Evolutionary conservation across 2,888 invertebrate genomes (phyloP).

Genomic region (Lepidochitona cinerea): DNA sequence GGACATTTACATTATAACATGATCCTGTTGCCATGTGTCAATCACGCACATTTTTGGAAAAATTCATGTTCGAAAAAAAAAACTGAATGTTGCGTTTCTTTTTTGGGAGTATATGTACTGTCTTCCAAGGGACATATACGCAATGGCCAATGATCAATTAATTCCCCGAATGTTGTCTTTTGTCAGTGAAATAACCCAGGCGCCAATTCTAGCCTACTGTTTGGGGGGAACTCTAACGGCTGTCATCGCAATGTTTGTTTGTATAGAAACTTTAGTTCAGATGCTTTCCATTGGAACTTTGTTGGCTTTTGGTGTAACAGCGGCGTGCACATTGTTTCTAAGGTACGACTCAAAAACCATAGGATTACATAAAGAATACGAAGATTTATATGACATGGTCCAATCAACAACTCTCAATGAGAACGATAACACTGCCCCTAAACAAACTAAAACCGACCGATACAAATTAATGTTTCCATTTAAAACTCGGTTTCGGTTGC

Average conservation of each 20-base stretch:
- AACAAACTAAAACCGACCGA: background rate
- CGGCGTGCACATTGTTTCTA: conserved; percentile 55
- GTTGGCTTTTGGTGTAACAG: conserved; percentile 52
- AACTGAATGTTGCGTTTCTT: no score
- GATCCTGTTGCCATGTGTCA: no score
- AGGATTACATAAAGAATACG: conserved; percentile 55
- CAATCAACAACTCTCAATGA: background rate
- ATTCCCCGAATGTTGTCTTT: conserved; percentile 35
- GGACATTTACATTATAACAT: no score
- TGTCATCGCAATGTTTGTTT: conserved; percentile 41
- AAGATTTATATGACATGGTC: conserved; percentile 34
- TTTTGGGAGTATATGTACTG: no score
- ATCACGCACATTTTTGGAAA: no score
- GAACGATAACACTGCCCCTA: background rate
- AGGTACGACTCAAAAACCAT: conserved; percentile 49
- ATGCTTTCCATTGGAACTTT: conserved; percentile 62
- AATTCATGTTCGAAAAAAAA: no score
- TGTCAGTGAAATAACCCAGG: conserved; percentile 15
- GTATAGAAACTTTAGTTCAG: conserved; percentile 50
- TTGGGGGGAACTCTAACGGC: conserved; percentile 43
- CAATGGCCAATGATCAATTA: conserved; percentile 57
- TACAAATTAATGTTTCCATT: background rate
- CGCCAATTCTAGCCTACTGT: conserved; percentile 41
- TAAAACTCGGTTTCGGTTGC: background rate
- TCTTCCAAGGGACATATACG: conserved; percentile 55